Evolutionary conservation across 2,797 vertebrate genomes (phyloP).

Genomic region (Galaxias olidus): DNA sequence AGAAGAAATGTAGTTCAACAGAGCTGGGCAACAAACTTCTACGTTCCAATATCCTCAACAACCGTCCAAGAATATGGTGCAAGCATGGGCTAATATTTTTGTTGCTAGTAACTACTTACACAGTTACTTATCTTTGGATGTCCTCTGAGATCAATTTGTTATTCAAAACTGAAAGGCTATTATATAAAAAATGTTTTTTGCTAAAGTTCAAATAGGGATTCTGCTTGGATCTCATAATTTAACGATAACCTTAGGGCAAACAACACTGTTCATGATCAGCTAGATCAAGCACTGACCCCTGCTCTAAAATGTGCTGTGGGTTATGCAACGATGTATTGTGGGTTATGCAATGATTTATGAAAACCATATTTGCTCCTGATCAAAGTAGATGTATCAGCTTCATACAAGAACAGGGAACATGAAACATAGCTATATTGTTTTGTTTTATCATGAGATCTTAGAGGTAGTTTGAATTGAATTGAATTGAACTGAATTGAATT

Average conservation of each 20-base stretch:
- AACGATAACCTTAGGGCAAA: too few relatives aligned
- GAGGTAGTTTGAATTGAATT: constrained; percentile 24
- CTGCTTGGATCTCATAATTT: too few relatives aligned
- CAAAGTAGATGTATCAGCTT: neutral
- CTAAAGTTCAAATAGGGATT: too few relatives aligned
- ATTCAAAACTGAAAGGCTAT: too few relatives aligned
- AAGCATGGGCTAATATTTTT: too few relatives aligned
- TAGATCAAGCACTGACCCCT: neutral
- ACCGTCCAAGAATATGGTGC: too few relatives aligned
- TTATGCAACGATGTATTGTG: neutral
- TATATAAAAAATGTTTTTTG: too few relatives aligned
- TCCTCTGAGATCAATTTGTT: too few relatives aligned
- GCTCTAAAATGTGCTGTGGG: neutral
- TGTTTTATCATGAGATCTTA: too few relatives aligned
- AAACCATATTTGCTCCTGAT: neutral
- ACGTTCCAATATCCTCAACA: neutral
- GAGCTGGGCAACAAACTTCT: neutral
- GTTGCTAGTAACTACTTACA: too few relatives aligned
- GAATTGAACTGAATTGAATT: neutral
- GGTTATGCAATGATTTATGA: neutral
- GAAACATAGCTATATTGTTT: too few relatives aligned
- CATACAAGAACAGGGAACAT: neutral
- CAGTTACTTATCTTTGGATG: too few relatives aligned
- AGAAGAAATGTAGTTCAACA: neutral
- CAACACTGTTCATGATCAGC: neutral